These are phyloP conservation scores for Ophion ventricosus DNA, from an alignment of 2,888 invertebrate species.

Conservation along the genomic window DNA sequence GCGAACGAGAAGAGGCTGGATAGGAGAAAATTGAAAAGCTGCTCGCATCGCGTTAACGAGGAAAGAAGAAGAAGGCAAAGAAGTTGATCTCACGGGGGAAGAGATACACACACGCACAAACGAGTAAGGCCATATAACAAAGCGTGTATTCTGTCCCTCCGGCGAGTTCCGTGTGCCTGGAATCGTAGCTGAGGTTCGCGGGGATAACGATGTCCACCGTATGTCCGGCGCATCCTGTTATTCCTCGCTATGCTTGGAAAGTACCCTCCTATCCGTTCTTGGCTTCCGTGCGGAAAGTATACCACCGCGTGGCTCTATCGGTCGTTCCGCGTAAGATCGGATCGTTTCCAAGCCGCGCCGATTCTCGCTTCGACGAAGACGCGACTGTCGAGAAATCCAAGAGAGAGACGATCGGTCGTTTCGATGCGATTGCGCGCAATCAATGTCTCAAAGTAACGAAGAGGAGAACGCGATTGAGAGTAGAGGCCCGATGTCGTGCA, in stretches of 20 bases:
- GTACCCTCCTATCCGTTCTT: conserved; percentile 44
- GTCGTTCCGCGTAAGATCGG: conserved; percentile 14
- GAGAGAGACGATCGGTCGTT: no score
- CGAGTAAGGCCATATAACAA: conserved; percentile 8
- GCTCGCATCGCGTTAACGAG: not conserved
- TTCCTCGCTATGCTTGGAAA: conserved; percentile 71
- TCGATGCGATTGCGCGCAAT: no score
- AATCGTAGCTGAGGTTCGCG: conserved; percentile 59
- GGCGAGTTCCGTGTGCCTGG: conserved; percentile 26
- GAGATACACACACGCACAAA: conserved; percentile 8
- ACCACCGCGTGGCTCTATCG: conserved; percentile 7
- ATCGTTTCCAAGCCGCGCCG: no score
- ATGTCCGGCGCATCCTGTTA: conserved; percentile 75
- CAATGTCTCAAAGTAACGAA: no score
- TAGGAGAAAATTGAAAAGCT: conserved; percentile 1
- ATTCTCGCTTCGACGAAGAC: no score
- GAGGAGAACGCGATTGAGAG: no score
- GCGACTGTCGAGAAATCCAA: no score
- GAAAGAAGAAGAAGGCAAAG: conserved; percentile 12
- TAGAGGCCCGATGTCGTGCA: not conserved
- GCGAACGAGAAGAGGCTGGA: not conserved
- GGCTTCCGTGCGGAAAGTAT: conserved; percentile 16
- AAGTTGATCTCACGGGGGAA: conserved; percentile 33
- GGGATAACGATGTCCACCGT: conserved; percentile 78
- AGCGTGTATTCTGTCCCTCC: conserved; percentile 39